These are phyloP conservation scores for Brachionus koreanus DNA, from an alignment of 1,140 invertebrate genomes.

Conservation along the genomic window DNA sequence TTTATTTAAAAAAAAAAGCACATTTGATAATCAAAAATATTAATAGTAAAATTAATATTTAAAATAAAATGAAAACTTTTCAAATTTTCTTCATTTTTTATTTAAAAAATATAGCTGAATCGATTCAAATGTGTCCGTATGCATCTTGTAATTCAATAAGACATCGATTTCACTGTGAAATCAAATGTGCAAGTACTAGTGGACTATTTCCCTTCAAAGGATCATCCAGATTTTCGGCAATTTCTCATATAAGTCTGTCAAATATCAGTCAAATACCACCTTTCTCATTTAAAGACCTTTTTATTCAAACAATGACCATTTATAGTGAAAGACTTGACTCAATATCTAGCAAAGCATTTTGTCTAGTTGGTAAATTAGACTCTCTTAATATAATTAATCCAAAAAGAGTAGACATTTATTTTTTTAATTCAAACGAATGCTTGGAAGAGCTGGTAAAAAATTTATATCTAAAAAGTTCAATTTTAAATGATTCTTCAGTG, in stretches of 20 bases:
- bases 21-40: too few species aligned
- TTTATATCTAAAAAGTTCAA: not conserved
- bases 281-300: not conserved
- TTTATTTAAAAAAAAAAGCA: not conserved
- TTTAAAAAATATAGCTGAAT: not conserved
- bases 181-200: not conserved
- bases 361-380: not conserved
- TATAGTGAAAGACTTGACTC: not conserved
- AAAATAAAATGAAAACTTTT: not conserved
- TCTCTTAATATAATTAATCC: not conserved
- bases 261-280: not conserved
- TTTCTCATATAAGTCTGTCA: not conserved
- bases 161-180: not conserved
- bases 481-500: not conserved
- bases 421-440: not conserved
- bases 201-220: not conserved
- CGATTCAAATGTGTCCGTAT: not conserved
- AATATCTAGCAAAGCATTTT: not conserved
- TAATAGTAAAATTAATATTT: too few species aligned
- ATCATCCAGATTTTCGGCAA: not conserved
- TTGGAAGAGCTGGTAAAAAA: not conserved
- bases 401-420: not conserved
- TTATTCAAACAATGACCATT: not conserved
- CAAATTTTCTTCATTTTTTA: not conserved
- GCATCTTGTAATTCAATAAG: not conserved